Evolutionary conservation across 2,797 vertebrate species (phyloP).

Genomic region (Melanotaenia boesemani): DNA sequence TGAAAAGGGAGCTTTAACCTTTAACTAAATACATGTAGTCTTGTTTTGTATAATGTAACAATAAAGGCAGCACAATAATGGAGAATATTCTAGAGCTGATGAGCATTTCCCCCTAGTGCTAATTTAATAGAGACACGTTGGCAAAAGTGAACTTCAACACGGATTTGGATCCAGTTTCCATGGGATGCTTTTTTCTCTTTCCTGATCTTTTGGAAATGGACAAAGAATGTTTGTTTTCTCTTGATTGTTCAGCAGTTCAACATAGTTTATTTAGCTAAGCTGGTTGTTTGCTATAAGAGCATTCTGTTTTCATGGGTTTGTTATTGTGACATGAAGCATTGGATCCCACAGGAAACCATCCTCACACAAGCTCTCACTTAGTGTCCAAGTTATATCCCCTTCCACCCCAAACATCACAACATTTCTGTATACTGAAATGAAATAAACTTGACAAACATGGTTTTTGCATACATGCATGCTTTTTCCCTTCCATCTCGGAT

Average conservation of each 20-base stretch:
- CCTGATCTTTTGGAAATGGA: slow-evolving; percentile 58
- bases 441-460: background rate
- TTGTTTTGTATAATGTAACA: slow-evolving; percentile 31
- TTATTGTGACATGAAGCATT: slow-evolving; percentile 63
- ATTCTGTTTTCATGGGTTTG: slow-evolving; percentile 56
- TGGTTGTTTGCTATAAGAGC: slow-evolving; percentile 75
- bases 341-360: slow-evolving; percentile 60
- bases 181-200: slow-evolving; percentile 64
- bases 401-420: slow-evolving; percentile 8
- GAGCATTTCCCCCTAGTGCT: slow-evolving; percentile 31
- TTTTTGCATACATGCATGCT: background rate
- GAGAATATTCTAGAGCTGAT: slow-evolving; percentile 21
- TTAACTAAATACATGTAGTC: slow-evolving; percentile 28
- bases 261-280: slow-evolving; percentile 71
- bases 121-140: slow-evolving; percentile 51
- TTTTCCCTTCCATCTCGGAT: too few relatives aligned
- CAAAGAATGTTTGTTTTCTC: slow-evolving; percentile 75
- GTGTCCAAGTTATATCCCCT: slow-evolving; percentile 20
- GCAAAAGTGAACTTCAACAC: slow-evolving; percentile 42
- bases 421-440: background rate
- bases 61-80: slow-evolving; percentile 17
- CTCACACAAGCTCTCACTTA: slow-evolving; percentile 47
- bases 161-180: slow-evolving; percentile 60
- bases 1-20: slow-evolving; percentile 32
- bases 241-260: slow-evolving; percentile 48